These are phyloP conservation scores for Mechanitis messenoides DNA, from an alignment of 2,888 invertebrate genomes.

Conservation along the genomic window DNA sequence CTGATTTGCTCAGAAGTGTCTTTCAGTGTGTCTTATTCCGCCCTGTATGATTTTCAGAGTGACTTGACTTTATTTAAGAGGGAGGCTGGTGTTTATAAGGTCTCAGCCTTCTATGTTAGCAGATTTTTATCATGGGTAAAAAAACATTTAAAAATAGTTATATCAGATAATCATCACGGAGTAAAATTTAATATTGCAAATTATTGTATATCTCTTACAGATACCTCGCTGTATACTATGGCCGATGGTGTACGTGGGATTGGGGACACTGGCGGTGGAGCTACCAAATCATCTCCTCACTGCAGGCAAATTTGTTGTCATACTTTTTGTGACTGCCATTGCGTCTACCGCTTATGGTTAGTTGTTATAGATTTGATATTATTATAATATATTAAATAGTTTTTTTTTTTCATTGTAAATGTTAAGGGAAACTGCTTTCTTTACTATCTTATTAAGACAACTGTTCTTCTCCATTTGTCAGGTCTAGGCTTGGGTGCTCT, in stretches of 20 bases:
- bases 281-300: constrained; percentile 56
- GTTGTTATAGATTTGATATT: neutral
- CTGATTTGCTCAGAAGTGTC: constrained; percentile 68
- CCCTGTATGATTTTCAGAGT: constrained; percentile 59
- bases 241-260: constrained; percentile 48
- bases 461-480: constrained; percentile 20
- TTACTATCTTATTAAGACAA: neutral
- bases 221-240: constrained; percentile 60
- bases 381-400: neutral
- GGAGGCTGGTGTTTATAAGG: constrained; percentile 62
- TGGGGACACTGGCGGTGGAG: constrained; percentile 51
- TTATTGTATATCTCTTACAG: constrained; percentile 33
- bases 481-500: constrained; percentile 70
- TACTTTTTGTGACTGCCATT: constrained; percentile 43
- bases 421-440: no score
- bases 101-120: constrained; percentile 62
- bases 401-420: neutral
- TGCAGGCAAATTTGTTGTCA: constrained; percentile 42
- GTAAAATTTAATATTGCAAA: no score
- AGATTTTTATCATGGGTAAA: constrained; percentile 54
- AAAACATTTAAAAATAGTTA: neutral
- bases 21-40: constrained; percentile 65
- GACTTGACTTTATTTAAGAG: constrained; percentile 63
- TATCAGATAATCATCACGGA: no score
- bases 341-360: constrained; percentile 62